Evolutionary conservation across 2,797 vertebrate species (phyloP).

Genomic region (Hoplostethus atlanticus): DNA sequence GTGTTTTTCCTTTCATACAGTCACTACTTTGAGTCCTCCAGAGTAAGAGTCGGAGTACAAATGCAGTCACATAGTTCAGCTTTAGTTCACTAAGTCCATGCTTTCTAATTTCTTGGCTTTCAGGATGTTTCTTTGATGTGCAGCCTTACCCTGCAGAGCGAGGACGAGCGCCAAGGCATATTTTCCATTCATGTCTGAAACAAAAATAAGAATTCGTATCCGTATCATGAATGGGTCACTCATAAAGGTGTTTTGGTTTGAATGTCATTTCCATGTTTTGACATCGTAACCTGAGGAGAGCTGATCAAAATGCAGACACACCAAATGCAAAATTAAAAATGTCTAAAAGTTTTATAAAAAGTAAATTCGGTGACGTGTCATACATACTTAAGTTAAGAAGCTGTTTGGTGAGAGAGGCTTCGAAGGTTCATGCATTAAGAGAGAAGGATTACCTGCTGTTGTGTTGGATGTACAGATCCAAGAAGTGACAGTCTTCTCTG

Average conservation of each 20-base stretch:
- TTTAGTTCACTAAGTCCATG: not conserved
- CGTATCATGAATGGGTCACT: not conserved
- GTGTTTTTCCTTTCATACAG: not conserved
- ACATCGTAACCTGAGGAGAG: constrained; percentile 1
- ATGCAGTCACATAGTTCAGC: not conserved
- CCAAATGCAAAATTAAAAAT: constrained; percentile 10
- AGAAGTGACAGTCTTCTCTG: constrained; percentile 80
- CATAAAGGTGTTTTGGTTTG: not conserved
- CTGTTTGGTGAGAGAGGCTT: constrained; percentile 5
- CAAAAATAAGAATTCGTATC: constrained; percentile 4
- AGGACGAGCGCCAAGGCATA: constrained; percentile 78
- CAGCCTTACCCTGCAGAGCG: constrained; percentile 84
- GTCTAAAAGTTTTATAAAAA: not conserved
- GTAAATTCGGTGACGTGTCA: not conserved
- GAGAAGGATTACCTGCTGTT: constrained; percentile 72
- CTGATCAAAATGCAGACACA: not conserved
- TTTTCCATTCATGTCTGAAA: constrained; percentile 84
- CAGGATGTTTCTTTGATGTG: not conserved
- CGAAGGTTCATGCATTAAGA: not conserved
- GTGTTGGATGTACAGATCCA: constrained; percentile 73
- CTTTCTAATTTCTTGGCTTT: not conserved
- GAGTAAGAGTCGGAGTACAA: too few relatives aligned
- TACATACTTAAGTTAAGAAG: not conserved
- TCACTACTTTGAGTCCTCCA: not conserved
- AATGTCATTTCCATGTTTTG: not conserved